A percentile compares a stretch with the other conserved stretches of the same genome.
Evolutionary conservation across 2,888 invertebrate genomes (phyloP).

Genomic region (Macrophya annulata): DNA sequence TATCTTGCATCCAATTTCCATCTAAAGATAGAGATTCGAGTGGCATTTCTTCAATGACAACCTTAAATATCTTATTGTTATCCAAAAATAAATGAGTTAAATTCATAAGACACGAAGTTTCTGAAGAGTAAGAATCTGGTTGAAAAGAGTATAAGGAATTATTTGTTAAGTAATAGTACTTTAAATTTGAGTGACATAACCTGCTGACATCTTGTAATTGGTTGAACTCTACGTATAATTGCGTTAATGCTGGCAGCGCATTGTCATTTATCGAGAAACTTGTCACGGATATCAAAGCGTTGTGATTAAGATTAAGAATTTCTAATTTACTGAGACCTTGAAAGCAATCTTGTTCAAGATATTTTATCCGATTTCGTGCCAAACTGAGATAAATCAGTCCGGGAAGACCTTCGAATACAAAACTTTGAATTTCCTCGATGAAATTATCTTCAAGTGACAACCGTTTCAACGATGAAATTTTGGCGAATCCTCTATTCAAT

Average conservation of each 20-base stretch:
- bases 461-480: neutral
- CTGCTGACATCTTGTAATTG: too few species aligned
- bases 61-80: too few species aligned
- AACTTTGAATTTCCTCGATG: neutral
- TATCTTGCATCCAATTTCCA: neutral
- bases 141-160: too few species aligned
- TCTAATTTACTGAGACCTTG: neutral
- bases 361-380: neutral
- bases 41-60: neutral
- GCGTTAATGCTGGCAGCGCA: neutral
- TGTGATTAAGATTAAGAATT: neutral
- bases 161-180: neutral
- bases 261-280: neutral
- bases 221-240: neutral
- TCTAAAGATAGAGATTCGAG: neutral
- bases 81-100: conserved; percentile 16
- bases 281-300: neutral
- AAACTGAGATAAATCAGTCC: neutral
- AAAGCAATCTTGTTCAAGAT: neutral
- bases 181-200: neutral
- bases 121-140: too few species aligned
- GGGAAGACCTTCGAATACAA: neutral
- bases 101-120: neutral
- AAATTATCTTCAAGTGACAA: neutral
- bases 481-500: neutral